phyloP scores from a whole-genome alignment of 2,113 vertebrate genomes.

The Cyprinodon variegatus region DNA sequence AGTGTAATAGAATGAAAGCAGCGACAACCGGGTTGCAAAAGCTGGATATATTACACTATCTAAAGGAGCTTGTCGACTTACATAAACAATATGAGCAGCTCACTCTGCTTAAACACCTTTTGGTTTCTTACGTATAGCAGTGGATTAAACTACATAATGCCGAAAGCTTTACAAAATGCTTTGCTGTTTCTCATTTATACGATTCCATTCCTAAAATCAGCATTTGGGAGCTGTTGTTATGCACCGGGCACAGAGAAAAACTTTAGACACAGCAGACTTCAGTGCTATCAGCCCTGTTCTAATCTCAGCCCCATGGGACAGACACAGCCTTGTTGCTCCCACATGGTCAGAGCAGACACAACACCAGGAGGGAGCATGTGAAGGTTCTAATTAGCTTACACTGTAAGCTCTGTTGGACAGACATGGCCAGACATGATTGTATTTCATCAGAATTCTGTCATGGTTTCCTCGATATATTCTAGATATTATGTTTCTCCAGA shows the following conservation, averaged over 20 bases:
- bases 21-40: conserved; percentile 4
- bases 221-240: conserved; percentile 65
- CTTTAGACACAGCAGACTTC: conserved; percentile 80
- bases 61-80: not conserved
- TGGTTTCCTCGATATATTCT: not conserved
- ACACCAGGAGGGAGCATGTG: conserved; percentile 32
- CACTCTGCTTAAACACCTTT: not conserved
- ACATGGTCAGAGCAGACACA: conserved; percentile 73
- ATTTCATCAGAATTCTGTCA: conserved; percentile 6
- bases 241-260: conserved; percentile 66
- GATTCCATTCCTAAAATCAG: conserved; percentile 70
- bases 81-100: not conserved
- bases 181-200: conserved; percentile 58
- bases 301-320: conserved; percentile 74
- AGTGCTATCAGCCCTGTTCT: conserved; percentile 71
- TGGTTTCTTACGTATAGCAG: not conserved
- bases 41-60: conserved; percentile 1
- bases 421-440: conserved; percentile 18
- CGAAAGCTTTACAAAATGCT: conserved; percentile 26
- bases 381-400: conserved; percentile 37
- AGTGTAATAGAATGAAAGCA: not conserved
- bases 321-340: conserved; percentile 67
- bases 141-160: conserved; percentile 7
- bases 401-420: conserved; percentile 7
- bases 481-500: not conserved